These are phyloP conservation scores for Hycleus cichorii DNA, from an alignment of 1,140 invertebrate genomes.

Conservation along the genomic window DNA sequence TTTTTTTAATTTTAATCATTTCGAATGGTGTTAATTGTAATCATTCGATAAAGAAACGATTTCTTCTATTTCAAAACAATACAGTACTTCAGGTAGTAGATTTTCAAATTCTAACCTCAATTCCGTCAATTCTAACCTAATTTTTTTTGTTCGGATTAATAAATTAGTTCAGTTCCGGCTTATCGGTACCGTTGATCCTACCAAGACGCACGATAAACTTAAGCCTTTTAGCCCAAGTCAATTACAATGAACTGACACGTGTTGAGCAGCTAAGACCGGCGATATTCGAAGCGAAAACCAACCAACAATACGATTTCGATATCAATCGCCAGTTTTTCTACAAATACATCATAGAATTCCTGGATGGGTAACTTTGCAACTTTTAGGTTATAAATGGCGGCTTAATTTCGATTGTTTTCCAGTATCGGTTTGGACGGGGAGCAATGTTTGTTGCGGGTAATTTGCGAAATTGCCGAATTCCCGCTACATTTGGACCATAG, in stretches of 20 bases:
- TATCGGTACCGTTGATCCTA: slow-evolving; percentile 24
- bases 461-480: slow-evolving; percentile 25
- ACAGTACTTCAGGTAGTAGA: slow-evolving; percentile 10
- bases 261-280: slow-evolving; percentile 17
- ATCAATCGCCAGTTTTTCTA: slow-evolving; percentile 27
- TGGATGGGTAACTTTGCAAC: slow-evolving; percentile 21
- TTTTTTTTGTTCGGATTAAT: not conserved
- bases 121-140: not conserved
- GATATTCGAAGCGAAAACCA: slow-evolving; percentile 21
- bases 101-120: not conserved
- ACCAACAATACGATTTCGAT: slow-evolving; percentile 14
- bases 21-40: not conserved
- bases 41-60: slow-evolving; percentile 4
- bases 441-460: slow-evolving; percentile 19
- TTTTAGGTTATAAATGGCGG: not conserved
- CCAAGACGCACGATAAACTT: slow-evolving; percentile 26
- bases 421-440: slow-evolving; percentile 24
- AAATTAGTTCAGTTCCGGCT: not conserved
- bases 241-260: slow-evolving; percentile 24
- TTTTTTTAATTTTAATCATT: too few species aligned
- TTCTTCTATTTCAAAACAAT: slow-evolving; percentile 5
- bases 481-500: slow-evolving; percentile 22
- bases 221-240: slow-evolving; percentile 20
- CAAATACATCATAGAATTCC: slow-evolving; percentile 23
- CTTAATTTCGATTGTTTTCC: not conserved